A percentile compares a stretch with the other conserved stretches of the same genome.
These are phyloP conservation scores for Caenorhabditis afra DNA, from an alignment of 2,888 invertebrate genomes.

Conservation along the genomic window DNA sequence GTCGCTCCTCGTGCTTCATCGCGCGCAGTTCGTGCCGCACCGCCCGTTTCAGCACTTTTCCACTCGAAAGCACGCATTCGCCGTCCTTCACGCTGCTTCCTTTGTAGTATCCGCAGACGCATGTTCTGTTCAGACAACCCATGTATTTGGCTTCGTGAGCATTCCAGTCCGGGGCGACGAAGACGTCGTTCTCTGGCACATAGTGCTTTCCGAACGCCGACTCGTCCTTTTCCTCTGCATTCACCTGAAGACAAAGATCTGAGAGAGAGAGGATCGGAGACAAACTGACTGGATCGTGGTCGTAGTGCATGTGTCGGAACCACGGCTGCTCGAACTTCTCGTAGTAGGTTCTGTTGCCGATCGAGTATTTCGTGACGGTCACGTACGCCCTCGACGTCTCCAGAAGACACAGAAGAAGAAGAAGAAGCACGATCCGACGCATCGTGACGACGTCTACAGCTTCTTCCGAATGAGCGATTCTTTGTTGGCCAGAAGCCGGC, in stretches of 20 bases:
- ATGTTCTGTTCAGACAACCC: constrained; percentile 71
- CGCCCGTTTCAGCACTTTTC: constrained; percentile 67
- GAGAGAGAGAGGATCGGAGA: too few species aligned
- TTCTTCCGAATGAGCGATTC: too few species aligned
- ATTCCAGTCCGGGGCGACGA: constrained; percentile 62
- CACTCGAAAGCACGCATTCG: constrained; percentile 60
- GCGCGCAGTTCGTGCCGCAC: constrained; percentile 66
- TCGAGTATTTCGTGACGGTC: constrained; percentile 50
- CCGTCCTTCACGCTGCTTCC: constrained; percentile 54
- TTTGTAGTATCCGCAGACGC: constrained; percentile 70
- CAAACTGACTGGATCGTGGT: constrained; percentile 59
- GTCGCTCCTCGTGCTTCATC: constrained; percentile 63
- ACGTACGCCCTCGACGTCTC: constrained; percentile 13
- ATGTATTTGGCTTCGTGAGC: constrained; percentile 62
- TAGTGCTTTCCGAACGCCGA: constrained; percentile 70
- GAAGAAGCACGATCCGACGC: constrained; percentile 14
- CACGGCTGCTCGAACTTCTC: constrained; percentile 70
- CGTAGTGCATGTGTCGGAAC: constrained; percentile 68
- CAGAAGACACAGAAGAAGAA: constrained; percentile 17
- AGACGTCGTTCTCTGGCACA: constrained; percentile 68
- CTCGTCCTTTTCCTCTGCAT: constrained; percentile 55
- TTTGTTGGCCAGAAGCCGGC: neutral
- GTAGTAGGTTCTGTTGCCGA: constrained; percentile 63
- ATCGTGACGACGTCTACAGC: constrained; percentile 1
- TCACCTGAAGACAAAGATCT: constrained; percentile 57